Base-by-base conservation (phyloP, 1,140 invertebrate species). In the Trachymyrmex cornetzi region DNA sequence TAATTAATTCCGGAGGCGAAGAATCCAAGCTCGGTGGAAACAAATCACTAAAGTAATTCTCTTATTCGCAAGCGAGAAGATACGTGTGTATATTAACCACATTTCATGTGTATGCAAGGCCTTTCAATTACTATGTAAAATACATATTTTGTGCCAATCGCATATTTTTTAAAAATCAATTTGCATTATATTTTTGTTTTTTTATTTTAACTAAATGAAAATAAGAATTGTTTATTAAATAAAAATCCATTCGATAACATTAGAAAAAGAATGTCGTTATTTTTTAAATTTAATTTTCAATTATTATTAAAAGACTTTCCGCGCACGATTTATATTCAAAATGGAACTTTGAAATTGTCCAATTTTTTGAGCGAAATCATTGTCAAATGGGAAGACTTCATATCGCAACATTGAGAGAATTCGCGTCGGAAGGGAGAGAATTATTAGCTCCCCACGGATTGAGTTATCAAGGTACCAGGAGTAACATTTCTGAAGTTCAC, bases 371-470 rank as follows among this genome's bases (percentile, higher is more conserved):
- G 11, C 11, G 22, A 38, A 61, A 72, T 57, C 3, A 19, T 48
- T 24, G 30, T n/a, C n/a, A 48, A 16, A 59, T 24, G 34, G 16
- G 19, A 34, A 50, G 34, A 74, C n/a, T 74, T 61, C 55, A 61
- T 59, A 34, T 27, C 27, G 27, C 5, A 9, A 27, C 5, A 50
- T 74, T 30, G 57, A 61, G 30, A 30, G 67, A 24, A 69, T 82
- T 82, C 82, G 59, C 61, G 63, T 22, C 38, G 19, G 57, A 66
- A 64, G 30, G 12, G 53, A 24, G 53, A 30, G 16, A 64, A 53
- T 89, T 80, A 82, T 89, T 81, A 81, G 84, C 22, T 81, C 24
- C 34, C 27, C 55, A 50, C 27, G 53, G 30, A 61, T 86, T 89
- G 48, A 55, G 38, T 86, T 87, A 89, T 89, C 48, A 81, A 50